Conservation (phyloP, 2,113 vertebrate genomes). For the Carassius auratus region DNA sequence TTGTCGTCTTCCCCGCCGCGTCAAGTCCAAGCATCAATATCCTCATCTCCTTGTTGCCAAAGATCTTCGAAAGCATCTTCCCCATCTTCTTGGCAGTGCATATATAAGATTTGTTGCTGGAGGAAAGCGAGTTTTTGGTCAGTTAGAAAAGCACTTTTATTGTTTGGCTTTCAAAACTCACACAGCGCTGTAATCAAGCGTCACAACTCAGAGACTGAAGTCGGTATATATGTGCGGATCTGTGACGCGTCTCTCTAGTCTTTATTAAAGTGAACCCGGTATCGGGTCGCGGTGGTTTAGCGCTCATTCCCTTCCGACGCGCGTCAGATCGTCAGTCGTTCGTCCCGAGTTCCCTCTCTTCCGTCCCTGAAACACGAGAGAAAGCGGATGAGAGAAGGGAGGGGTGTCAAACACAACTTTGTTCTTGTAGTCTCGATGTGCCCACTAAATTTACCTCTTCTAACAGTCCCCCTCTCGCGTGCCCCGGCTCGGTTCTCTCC, state of each 20-base stretch:
- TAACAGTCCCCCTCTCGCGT: conserved; percentile 58
- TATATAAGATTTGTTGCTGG: conserved; percentile 60
- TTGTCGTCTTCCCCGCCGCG: conserved; percentile 97
- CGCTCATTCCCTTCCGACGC: conserved; percentile 36
- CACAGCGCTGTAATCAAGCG: too few species aligned
- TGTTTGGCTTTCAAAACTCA: too few species aligned
- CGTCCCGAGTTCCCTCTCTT: conserved; percentile 70
- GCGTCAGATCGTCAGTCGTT: conserved; percentile 75
- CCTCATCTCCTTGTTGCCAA: conserved; percentile 99
- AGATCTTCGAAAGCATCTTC: conserved; percentile 98
- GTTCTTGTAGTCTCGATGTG: conserved; percentile 19
- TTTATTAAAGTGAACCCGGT: conserved; percentile 52
- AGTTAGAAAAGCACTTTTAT: too few species aligned
- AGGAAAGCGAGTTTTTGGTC: too few species aligned
- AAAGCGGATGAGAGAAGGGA: conserved; percentile 74
- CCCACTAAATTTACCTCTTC: conserved; percentile 53
- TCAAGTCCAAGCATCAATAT: conserved; percentile 99
- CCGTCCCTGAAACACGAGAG: conserved; percentile 76
- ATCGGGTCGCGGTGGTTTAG: conserved; percentile 61
- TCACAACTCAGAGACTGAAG: too few species aligned
- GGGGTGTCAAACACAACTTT: conserved; percentile 78
- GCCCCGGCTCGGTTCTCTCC: conserved; percentile 64
- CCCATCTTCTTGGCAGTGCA: conserved; percentile 87
- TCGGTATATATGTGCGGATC: background rate
- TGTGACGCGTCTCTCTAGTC: too few species aligned